Percentiles rank a stretch among this genome's conserved stretches.
Conservation (phyloP, 2,797 vertebrate species). For the Parambassis ranga region DNA sequence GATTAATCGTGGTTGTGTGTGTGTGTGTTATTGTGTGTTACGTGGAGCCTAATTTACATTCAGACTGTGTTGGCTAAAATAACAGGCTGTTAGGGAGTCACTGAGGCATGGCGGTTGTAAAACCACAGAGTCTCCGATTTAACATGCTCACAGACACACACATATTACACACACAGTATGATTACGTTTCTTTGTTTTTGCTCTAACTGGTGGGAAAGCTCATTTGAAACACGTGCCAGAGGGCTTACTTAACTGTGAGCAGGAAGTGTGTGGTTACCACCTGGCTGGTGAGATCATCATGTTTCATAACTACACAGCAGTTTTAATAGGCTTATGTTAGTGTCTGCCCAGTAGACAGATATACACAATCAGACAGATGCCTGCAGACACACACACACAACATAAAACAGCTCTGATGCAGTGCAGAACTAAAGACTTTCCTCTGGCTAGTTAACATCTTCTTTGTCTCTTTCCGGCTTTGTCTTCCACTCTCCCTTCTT, state of each 20-base stretch:
- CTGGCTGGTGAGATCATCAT: slow-evolving; percentile 58
- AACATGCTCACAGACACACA: slow-evolving; percentile 14
- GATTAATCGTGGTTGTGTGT: slow-evolving; percentile 19
- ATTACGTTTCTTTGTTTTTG: slow-evolving; percentile 21
- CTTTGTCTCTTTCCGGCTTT: slow-evolving; percentile 28
- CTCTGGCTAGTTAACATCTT: background rate
- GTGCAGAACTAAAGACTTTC: background rate
- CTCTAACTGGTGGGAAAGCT: slow-evolving; percentile 3
- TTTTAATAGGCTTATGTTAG: slow-evolving; percentile 65
- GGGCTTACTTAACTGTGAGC: slow-evolving; percentile 22
- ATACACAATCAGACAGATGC: slow-evolving; percentile 9
- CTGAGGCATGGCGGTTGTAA: slow-evolving; percentile 28
- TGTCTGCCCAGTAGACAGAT: slow-evolving; percentile 13
- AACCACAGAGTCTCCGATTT: slow-evolving; percentile 44
- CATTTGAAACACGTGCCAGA: slow-evolving; percentile 7
- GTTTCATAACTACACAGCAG: slow-evolving; percentile 58
- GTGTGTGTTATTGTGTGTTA: slow-evolving; percentile 3
- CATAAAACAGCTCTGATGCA: background rate
- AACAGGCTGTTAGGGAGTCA: slow-evolving; percentile 36
- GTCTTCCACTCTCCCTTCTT: slow-evolving; percentile 21
- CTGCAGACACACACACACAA: background rate
- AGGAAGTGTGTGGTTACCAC: slow-evolving; percentile 42
- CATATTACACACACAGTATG: background rate
- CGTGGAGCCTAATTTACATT: slow-evolving; percentile 22
- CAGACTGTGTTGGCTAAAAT: slow-evolving; percentile 31